These are phyloP conservation scores for Thecophora atra DNA, from an alignment of 2,888 invertebrate genomes.

Conservation along the genomic window DNA sequence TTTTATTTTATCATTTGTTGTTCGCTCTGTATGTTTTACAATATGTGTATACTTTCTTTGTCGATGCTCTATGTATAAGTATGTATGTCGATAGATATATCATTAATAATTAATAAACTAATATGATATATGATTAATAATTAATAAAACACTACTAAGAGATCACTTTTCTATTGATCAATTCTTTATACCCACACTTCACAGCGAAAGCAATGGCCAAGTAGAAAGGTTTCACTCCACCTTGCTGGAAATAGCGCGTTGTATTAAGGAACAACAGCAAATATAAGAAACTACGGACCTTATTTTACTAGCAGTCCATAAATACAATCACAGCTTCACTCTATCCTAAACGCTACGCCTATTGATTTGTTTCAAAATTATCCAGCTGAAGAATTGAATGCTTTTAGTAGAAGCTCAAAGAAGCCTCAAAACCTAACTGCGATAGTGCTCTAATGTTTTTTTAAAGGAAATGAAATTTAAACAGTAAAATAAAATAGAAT, in stretches of 20 bases:
- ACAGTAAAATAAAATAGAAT: too few relatives aligned
- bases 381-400: not conserved
- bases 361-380: slow-evolving; percentile 27
- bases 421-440: too few relatives aligned
- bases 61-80: too few relatives aligned
- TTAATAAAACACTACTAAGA: slow-evolving; percentile 35
- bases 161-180: slow-evolving; percentile 35
- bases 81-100: too few relatives aligned
- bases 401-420: not conserved
- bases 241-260: slow-evolving; percentile 41
- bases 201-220: slow-evolving; percentile 43
- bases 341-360: slow-evolving; percentile 36
- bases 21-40: too few relatives aligned
- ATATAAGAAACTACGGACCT: slow-evolving; percentile 39
- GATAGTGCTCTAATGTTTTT: too few relatives aligned
- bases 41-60: too few relatives aligned
- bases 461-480: too few relatives aligned
- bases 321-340: slow-evolving; percentile 40
- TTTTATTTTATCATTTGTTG: too few relatives aligned
- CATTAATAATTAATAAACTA: too few relatives aligned
- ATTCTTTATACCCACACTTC: slow-evolving; percentile 38
- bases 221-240: slow-evolving; percentile 41
- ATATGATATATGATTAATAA: too few relatives aligned
- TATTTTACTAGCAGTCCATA: slow-evolving; percentile 38
- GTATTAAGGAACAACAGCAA: slow-evolving; percentile 41